Percentiles rank a stretch among this genome's conserved stretches.
phyloP scores from a whole-genome alignment of 2,888 invertebrate species.

The Sicus ferrugineus region DNA sequence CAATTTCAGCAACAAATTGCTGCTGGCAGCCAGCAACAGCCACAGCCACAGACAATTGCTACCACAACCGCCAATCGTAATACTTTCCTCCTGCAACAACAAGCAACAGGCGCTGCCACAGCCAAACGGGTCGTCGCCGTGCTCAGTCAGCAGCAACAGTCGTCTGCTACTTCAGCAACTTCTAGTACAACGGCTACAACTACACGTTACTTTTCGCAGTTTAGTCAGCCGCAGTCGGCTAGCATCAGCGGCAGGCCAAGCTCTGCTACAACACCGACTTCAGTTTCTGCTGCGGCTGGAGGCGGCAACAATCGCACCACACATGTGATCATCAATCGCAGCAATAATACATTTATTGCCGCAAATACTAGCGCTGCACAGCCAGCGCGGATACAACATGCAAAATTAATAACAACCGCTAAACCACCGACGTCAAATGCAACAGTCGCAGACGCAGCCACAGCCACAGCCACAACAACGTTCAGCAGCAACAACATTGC shows the following conservation, averaged over 20 bases:
- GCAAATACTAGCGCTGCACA: slow-evolving; percentile 40
- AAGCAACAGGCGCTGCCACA: neutral
- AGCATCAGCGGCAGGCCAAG: slow-evolving; percentile 38
- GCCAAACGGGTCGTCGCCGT: slow-evolving; percentile 19
- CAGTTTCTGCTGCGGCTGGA: slow-evolving; percentile 40
- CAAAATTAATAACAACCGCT: slow-evolving; percentile 37
- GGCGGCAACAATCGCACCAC: slow-evolving; percentile 39
- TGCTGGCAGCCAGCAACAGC: slow-evolving; percentile 46
- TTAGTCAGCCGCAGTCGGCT: slow-evolving; percentile 44
- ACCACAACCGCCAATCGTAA: too few relatives aligned
- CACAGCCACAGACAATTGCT: too few relatives aligned
- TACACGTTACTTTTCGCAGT: slow-evolving; percentile 56
- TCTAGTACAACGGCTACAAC: slow-evolving; percentile 37
- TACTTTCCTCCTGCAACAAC: slow-evolving; percentile 35
- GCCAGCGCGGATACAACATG: slow-evolving; percentile 44
- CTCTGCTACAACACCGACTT: slow-evolving; percentile 33
- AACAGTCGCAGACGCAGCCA: slow-evolving; percentile 12
- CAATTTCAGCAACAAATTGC: slow-evolving; percentile 48
- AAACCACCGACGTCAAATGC: slow-evolving; percentile 42
- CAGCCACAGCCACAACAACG: slow-evolving; percentile 24
- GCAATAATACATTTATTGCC: slow-evolving; percentile 45
- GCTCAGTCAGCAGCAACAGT: slow-evolving; percentile 30
- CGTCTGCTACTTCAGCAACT: slow-evolving; percentile 25
- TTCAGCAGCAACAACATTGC: slow-evolving; percentile 33
- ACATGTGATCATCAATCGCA: slow-evolving; percentile 45